These are phyloP conservation scores for Mustela nigripes DNA, from an alignment of 2,113 vertebrate species.

Conservation along the genomic window DNA sequence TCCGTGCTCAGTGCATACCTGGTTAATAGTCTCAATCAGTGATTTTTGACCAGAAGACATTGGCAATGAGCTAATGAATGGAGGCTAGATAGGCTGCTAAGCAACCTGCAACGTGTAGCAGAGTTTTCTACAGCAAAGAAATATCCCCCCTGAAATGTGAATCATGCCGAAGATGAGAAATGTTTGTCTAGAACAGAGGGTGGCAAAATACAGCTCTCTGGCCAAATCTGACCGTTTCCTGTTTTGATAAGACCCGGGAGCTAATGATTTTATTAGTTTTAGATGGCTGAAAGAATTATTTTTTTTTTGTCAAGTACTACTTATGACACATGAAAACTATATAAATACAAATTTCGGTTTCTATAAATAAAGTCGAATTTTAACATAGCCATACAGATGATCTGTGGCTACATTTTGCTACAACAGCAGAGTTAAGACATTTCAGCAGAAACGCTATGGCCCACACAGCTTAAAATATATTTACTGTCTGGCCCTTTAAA, in stretches of 20 bases:
- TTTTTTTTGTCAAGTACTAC: background rate
- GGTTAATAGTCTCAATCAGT: background rate
- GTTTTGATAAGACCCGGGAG: background rate
- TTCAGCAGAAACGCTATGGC: background rate
- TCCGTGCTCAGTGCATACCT: background rate
- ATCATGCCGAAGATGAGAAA: background rate
- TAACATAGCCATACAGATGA: background rate
- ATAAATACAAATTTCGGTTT: background rate
- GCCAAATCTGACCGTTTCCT: background rate
- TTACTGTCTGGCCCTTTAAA: background rate
- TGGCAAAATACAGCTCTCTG: rapidly evolving
- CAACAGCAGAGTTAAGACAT: background rate
- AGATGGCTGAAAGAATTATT: background rate
- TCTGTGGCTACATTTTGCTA: background rate
- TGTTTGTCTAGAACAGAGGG: rapidly evolving
- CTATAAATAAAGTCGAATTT: background rate
- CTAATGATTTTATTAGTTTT: background rate
- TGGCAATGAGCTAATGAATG: background rate
- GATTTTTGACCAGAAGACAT: background rate
- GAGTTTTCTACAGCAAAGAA: background rate
- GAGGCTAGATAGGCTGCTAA: background rate
- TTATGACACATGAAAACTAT: background rate
- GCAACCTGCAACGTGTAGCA: rapidly evolving
- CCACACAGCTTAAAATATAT: background rate
- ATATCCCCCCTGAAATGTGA: background rate